phyloP scores from a whole-genome alignment of 2,113 vertebrate genomes.

The Hystrix cristata region DNA sequence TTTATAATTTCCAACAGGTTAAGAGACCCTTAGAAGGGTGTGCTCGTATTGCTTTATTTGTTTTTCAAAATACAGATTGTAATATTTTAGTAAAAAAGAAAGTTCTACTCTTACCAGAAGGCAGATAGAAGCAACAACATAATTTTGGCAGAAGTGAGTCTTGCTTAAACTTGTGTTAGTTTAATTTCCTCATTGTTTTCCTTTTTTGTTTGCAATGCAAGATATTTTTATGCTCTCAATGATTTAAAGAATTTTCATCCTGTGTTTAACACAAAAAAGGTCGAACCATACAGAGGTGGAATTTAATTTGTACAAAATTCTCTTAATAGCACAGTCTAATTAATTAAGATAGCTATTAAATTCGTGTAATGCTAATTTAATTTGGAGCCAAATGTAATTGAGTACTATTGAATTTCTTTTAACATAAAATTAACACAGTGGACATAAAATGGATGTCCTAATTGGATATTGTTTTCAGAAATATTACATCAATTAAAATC shows the following conservation, averaged over 20 bases:
- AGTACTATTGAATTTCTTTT: slow-evolving; percentile 76
- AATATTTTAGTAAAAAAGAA: slow-evolving; percentile 6
- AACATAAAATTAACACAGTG: slow-evolving; percentile 78
- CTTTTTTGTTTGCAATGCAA: slow-evolving; percentile 19
- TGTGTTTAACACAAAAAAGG: slow-evolving; percentile 61
- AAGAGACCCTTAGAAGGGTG: not conserved
- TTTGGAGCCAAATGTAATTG: slow-evolving; percentile 69
- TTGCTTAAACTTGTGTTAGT: slow-evolving; percentile 9
- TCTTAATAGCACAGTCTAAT: slow-evolving; percentile 75
- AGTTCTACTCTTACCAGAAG: not conserved
- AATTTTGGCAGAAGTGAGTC: not conserved
- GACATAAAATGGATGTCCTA: slow-evolving; percentile 69
- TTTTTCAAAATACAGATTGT: slow-evolving; percentile 37
- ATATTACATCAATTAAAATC: slow-evolving; percentile 75
- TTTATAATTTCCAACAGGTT: not conserved
- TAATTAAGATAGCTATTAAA: slow-evolving; percentile 79
- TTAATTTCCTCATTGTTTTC: slow-evolving; percentile 43
- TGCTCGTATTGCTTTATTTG: not conserved
- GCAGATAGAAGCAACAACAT: not conserved
- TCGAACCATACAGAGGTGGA: slow-evolving; percentile 47
- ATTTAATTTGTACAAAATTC: slow-evolving; percentile 80
- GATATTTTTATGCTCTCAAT: slow-evolving; percentile 28
- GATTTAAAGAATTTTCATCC: slow-evolving; percentile 46
- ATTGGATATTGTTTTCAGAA: slow-evolving; percentile 75
- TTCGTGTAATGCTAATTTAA: slow-evolving; percentile 83